Conservation (phyloP, 2,113 vertebrate species). For the Capra hircus region DNA sequence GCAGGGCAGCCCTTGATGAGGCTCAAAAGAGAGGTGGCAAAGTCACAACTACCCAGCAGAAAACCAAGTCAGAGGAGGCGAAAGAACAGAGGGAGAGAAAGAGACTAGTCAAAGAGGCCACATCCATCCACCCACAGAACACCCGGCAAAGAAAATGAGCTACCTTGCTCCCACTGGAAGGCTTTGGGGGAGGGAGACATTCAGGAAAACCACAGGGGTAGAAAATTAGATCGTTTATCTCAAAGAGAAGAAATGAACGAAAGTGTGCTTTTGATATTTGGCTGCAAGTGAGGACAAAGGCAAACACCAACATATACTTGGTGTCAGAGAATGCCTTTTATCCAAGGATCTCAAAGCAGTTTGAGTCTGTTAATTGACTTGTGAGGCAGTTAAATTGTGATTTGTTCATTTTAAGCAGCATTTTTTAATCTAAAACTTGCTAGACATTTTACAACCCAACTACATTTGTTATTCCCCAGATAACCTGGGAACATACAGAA, state of each 20-base stretch:
- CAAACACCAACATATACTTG: not conserved
- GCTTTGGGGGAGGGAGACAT: not conserved
- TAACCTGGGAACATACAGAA: not conserved
- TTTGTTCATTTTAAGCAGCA: not conserved
- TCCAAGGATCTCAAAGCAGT: slow-evolving; percentile 28
- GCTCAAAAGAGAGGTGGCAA: slow-evolving; percentile 39
- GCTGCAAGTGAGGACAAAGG: slow-evolving; percentile 35
- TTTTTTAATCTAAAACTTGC: slow-evolving; percentile 24
- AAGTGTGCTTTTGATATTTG: slow-evolving; percentile 29
- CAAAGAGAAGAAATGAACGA: slow-evolving; percentile 37
- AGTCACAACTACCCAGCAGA: slow-evolving; percentile 1
- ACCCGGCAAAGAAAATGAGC: slow-evolving; percentile 19
- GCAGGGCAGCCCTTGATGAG: slow-evolving; percentile 11
- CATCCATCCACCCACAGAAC: not conserved
- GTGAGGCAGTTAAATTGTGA: slow-evolving; percentile 30
- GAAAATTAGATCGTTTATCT: slow-evolving; percentile 59
- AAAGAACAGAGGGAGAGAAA: slow-evolving; percentile 51
- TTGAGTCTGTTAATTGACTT: slow-evolving; percentile 41
- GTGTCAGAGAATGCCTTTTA: slow-evolving; percentile 12
- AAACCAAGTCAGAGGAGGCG: slow-evolving; percentile 14
- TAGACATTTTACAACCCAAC: not conserved
- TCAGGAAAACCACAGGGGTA: slow-evolving; percentile 52
- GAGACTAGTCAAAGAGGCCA: not conserved
- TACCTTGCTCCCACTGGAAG: not conserved
- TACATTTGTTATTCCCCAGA: not conserved